Percentiles rank a stretch among this genome's conserved stretches.
phyloP scores from a whole-genome alignment of 2,888 invertebrate genomes.

The Dendrolimus houi region DNA sequence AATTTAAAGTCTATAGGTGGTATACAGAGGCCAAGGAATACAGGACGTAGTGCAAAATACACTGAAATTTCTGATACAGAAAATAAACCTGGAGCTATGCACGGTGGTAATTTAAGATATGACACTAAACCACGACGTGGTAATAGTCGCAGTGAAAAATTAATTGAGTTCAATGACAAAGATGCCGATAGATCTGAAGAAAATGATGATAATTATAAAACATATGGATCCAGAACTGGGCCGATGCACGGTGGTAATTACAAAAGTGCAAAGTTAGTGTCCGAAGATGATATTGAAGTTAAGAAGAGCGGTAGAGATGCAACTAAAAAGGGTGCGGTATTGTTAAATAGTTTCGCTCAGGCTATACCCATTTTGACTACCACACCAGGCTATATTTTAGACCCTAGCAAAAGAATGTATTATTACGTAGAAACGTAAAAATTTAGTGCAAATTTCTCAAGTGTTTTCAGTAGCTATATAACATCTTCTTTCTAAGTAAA shows the following conservation, averaged over 20 bases:
- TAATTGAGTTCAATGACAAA: slow-evolving; percentile 41
- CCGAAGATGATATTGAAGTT: slow-evolving; percentile 18
- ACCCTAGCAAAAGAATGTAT: slow-evolving; percentile 71
- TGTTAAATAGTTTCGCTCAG: slow-evolving; percentile 57
- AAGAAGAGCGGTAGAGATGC: slow-evolving; percentile 22
- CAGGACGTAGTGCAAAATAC: slow-evolving; percentile 32
- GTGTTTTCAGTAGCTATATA: too few relatives aligned
- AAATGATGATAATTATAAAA: slow-evolving; percentile 27
- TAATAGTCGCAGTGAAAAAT: slow-evolving; percentile 34
- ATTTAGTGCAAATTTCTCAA: neutral
- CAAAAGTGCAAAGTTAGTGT: slow-evolving; percentile 43
- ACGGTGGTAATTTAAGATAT: slow-evolving; percentile 43
- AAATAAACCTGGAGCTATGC: slow-evolving; percentile 23
- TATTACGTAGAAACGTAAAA: slow-evolving; percentile 56
- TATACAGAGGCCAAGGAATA: slow-evolving; percentile 21
- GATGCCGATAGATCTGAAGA: slow-evolving; percentile 23
- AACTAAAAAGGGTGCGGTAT: slow-evolving; percentile 37
- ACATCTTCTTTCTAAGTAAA: too few relatives aligned
- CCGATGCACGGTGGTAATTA: slow-evolving; percentile 66
- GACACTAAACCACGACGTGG: slow-evolving; percentile 18
- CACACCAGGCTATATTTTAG: slow-evolving; percentile 56
- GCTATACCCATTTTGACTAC: slow-evolving; percentile 54
- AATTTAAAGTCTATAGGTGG: slow-evolving; percentile 29
- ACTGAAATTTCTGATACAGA: slow-evolving; percentile 29
- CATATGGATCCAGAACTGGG: slow-evolving; percentile 29